Conservation (phyloP, 2,113 vertebrate species). For the Pimephales promelas region DNA sequence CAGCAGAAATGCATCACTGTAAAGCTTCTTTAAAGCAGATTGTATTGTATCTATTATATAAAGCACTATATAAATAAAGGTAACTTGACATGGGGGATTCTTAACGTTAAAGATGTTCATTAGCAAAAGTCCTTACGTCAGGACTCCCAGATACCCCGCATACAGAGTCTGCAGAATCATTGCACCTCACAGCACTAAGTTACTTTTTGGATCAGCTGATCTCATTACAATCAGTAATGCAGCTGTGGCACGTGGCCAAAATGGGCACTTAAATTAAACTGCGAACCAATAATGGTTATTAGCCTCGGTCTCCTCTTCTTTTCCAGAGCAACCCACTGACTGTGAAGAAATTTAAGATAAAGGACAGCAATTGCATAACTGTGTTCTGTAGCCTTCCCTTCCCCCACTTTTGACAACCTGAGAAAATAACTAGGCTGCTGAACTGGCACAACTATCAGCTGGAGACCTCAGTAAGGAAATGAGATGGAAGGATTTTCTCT, state of each 20-base stretch:
- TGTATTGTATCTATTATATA: no score
- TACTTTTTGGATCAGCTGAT: neutral
- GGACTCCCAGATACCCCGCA: neutral
- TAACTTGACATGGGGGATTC: neutral
- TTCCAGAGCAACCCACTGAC: constrained; percentile 23
- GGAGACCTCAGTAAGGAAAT: constrained; percentile 33
- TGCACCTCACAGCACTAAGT: neutral
- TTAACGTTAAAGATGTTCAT: constrained; percentile 17
- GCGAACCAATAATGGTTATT: constrained; percentile 17
- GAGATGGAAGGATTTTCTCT: constrained; percentile 9
- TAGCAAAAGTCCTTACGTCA: constrained; percentile 50
- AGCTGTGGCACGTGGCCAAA: constrained; percentile 30
- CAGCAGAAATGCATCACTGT: no score
- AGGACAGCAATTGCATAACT: constrained; percentile 43
- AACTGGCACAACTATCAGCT: constrained; percentile 48
- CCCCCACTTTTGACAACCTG: constrained; percentile 51
- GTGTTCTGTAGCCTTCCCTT: constrained; percentile 12
- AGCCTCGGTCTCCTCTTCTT: neutral
- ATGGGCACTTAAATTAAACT: constrained; percentile 34
- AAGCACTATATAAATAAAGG: no score
- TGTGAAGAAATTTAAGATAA: constrained; percentile 19
- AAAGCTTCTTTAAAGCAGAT: no score
- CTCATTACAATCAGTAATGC: constrained; percentile 38
- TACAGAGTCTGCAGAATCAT: constrained; percentile 24
- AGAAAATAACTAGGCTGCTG: constrained; percentile 52